Evolutionary conservation across 2,888 invertebrate genomes (phyloP).

Genomic region (Hyppa rectilinea): DNA sequence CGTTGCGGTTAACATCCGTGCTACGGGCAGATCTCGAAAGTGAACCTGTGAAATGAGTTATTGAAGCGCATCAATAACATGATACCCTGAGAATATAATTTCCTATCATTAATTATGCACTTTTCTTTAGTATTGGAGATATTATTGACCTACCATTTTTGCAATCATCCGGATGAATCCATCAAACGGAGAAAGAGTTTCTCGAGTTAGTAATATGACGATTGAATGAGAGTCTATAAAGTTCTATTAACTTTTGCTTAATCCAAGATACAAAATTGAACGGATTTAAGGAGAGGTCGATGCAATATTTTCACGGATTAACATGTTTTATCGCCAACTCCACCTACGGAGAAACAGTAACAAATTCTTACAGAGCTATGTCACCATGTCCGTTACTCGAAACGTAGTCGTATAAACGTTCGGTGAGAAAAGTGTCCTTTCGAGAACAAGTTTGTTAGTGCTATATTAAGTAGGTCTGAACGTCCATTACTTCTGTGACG

Average conservation of each 20-base stretch:
- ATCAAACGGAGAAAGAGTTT: neutral
- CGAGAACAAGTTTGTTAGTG: conserved; percentile 76
- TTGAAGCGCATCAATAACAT: conserved; percentile 85
- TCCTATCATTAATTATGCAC: conserved; percentile 48
- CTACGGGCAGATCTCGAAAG: conserved; percentile 84
- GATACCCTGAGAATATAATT: conserved; percentile 82
- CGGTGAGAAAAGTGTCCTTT: conserved; percentile 76
- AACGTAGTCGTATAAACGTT: conserved; percentile 68
- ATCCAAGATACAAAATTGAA: neutral
- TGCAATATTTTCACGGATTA: conserved; percentile 58
- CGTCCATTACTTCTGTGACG: conserved; percentile 71
- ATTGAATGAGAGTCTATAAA: neutral
- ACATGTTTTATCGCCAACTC: conserved; percentile 71
- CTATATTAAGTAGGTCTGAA: conserved; percentile 73
- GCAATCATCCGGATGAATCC: neutral
- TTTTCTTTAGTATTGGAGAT: conserved; percentile 19
- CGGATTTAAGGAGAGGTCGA: conserved; percentile 32
- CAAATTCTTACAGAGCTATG: conserved; percentile 79
- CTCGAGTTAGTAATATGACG: neutral
- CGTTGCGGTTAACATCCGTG: conserved; percentile 83
- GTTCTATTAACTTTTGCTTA: neutral
- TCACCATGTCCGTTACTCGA: conserved; percentile 81
- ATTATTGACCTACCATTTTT: neutral
- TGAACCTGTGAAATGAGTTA: conserved; percentile 88
- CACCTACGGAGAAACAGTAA: conserved; percentile 78